Base-by-base conservation (phyloP, 1,140 invertebrate genomes). In the Danaus melanippus region DNA sequence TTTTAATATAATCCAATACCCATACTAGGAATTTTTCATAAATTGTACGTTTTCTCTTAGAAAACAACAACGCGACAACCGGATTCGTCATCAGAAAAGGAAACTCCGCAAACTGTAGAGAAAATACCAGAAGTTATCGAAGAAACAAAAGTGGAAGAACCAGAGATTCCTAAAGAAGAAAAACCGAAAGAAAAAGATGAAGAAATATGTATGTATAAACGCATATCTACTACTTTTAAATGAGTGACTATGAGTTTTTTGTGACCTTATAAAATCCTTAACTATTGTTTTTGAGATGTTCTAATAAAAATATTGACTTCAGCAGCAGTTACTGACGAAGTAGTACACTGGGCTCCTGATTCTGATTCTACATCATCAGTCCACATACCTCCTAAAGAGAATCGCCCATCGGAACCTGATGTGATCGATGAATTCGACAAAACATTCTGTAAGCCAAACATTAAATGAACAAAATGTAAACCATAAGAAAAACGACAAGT, bases 51-150 rank as follows among this genome's bases (percentile, higher is more conserved):
- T 46, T 55, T 57, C 1, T 68, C 71, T 39, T 57, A 80, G 74
- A 80, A 86, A 69, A 77, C 79, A 11, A 86, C 84, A 3, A 83
- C 81, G 10, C 58, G 73, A 32, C 79, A 84, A 57, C 84, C 81
- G 12, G 84, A 86, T 45, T 66, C 80, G 9, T 79, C 84, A 43
- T 82, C 84, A 51, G 79, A 88, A 58, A 79, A 79, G 43, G 86
- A 88, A 52, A 85, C 87, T 58, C 87, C 87, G 10, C 80, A 84
- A 56, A 73, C 82, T 10, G 68, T 79, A 39, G 87, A 88, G 49
- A 86, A 79, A 40, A 79, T 86, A 49, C 82, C 86, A 12, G 79
- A 86, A 77, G 87, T 86, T 69, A 76, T 86, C 77, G 83, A 79
- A 48, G 75, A 76, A 40, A 49, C 57, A 0, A 84, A 84, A 46